These are phyloP conservation scores for Rhizoglyphus robini DNA, from an alignment of 1,140 invertebrate species.

Conservation along the genomic window DNA sequence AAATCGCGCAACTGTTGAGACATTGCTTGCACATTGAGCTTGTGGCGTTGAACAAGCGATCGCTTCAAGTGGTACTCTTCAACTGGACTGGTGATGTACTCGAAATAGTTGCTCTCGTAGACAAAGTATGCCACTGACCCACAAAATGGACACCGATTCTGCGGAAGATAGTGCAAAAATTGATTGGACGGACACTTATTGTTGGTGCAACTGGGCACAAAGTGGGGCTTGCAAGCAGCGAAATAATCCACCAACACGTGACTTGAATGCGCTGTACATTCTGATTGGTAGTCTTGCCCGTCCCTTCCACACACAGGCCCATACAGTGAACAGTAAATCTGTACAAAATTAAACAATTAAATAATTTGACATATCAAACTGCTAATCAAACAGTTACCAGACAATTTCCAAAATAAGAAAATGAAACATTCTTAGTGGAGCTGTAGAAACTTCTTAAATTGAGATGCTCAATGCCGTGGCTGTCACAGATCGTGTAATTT, in stretches of 20 bases:
- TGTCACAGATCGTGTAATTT: no score
- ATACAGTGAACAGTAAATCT: conserved; percentile 11
- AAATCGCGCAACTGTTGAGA: background rate
- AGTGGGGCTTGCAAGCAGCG: background rate
- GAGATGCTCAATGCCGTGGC: background rate
- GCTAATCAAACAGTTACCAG: background rate
- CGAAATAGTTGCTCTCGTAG: background rate
- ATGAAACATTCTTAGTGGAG: background rate
- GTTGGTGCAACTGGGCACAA: background rate
- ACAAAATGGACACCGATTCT: conserved; percentile 13
- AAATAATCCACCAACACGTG: conserved; percentile 6
- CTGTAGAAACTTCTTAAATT: no score
- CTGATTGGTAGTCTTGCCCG: background rate
- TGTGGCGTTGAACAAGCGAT: background rate
- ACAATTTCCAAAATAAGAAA: conserved; percentile 9
- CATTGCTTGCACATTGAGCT: background rate
- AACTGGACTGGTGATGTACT: background rate
- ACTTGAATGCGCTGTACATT: conserved; percentile 1
- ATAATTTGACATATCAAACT: background rate
- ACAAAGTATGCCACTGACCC: background rate
- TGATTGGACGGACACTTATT: background rate
- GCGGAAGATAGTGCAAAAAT: background rate
- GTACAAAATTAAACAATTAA: background rate
- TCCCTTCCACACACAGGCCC: conserved; percentile 5
- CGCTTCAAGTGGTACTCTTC: background rate